phyloP scores from a whole-genome alignment of 2,113 vertebrate genomes.

The Chrysochloris asiatica region DNA sequence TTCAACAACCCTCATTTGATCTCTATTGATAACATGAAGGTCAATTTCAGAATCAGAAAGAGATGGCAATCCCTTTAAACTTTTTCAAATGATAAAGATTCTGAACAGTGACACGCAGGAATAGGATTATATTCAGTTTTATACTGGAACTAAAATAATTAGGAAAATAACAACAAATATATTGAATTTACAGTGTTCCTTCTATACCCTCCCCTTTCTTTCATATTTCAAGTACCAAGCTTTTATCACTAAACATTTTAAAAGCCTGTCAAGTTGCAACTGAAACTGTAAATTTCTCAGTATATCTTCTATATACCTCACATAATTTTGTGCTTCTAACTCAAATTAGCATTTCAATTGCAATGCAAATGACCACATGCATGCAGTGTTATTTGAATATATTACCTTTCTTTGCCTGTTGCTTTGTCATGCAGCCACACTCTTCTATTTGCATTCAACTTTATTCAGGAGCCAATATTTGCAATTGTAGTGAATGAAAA shows the following conservation, averaged over 20 bases:
- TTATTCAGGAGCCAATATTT: conserved; percentile 51
- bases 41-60: conserved; percentile 46
- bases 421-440: conserved; percentile 38
- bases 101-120: background rate
- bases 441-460: background rate
- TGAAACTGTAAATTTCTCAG: conserved; percentile 40
- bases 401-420: conserved; percentile 16
- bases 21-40: background rate
- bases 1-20: conserved; percentile 55
- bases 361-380: conserved; percentile 56
- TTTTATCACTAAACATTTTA: background rate
- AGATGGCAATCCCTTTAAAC: background rate
- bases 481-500: conserved; percentile 56
- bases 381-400: conserved; percentile 51
- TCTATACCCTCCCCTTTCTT: conserved; percentile 21
- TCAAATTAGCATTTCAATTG: conserved; percentile 73
- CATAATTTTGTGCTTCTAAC: conserved; percentile 59
- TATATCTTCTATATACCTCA: background rate
- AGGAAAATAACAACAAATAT: background rate
- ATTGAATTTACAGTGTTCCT: background rate
- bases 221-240: background rate
- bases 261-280: conserved; percentile 9
- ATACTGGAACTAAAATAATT: conserved; percentile 37
- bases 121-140: conserved; percentile 4
- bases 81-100: conserved; percentile 45